A percentile compares a stretch with the other conserved stretches of the same genome.
These are phyloP conservation scores for Lasioglossum figueresi DNA, from an alignment of 2,888 invertebrate species.

Conservation along the genomic window DNA sequence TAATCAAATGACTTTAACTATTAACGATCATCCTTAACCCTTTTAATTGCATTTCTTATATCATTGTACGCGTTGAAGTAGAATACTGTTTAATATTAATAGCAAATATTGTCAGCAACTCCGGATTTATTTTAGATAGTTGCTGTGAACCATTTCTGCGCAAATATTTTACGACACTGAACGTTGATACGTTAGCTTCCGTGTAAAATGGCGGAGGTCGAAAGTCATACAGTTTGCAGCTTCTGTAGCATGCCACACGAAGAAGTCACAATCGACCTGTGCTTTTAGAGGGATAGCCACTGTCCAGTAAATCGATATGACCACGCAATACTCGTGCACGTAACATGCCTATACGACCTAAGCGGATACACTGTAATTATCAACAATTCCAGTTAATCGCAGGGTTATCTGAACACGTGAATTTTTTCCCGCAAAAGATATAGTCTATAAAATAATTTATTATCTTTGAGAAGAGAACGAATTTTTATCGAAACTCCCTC, in stretches of 20 bases:
- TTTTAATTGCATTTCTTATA: neutral
- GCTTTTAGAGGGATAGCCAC: constrained; percentile 72
- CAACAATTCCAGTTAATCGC: constrained; percentile 50
- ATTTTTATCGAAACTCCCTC: neutral
- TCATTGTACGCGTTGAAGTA: neutral
- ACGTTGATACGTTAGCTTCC: constrained; percentile 31
- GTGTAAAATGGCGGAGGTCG: constrained; percentile 58
- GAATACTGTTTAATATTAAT: neutral
- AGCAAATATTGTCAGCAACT: neutral
- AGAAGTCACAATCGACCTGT: constrained; percentile 46
- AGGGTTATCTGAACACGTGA: constrained; percentile 32
- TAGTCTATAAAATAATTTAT: neutral
- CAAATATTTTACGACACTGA: constrained; percentile 48
- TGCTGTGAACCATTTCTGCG: neutral
- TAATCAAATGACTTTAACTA: neutral
- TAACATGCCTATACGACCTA: constrained; percentile 54
- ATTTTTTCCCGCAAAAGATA: constrained; percentile 6
- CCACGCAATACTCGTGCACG: constrained; percentile 64
- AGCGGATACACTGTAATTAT: constrained; percentile 48
- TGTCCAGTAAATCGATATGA: constrained; percentile 78
- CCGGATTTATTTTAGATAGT: neutral
- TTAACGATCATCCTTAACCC: neutral
- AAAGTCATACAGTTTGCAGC: constrained; percentile 72
- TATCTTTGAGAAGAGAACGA: neutral
- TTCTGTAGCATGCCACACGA: constrained; percentile 70